Conservation (phyloP, 2,113 vertebrate genomes). For the Platysternon megacephalum region DNA sequence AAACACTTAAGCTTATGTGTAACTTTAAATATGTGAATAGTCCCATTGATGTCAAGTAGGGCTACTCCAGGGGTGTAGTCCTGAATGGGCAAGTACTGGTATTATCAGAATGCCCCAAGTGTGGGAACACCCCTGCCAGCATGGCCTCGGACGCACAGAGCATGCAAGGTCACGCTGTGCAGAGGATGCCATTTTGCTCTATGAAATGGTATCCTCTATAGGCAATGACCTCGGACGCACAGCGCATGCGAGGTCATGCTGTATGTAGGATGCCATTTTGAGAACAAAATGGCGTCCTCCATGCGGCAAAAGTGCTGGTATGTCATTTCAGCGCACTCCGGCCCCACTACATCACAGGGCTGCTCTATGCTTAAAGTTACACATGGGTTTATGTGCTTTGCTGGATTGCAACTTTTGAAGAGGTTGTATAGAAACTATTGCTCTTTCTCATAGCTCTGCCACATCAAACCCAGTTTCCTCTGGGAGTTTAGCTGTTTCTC, state of each 20-base stretch:
- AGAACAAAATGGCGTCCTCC: neutral
- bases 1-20: neutral
- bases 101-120: neutral
- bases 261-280: neutral
- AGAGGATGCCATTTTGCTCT: neutral
- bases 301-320: neutral
- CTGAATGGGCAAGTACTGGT: neutral
- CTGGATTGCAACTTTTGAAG: neutral
- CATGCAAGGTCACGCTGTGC: neutral
- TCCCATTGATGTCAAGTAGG: neutral
- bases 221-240: neutral
- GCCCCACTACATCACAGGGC: neutral
- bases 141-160: neutral
- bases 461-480: neutral
- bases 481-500: neutral
- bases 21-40: neutral
- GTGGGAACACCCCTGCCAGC: neutral
- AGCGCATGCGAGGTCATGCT: neutral
- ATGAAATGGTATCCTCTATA: neutral
- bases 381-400: neutral
- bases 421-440: neutral
- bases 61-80: neutral
- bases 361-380: neutral
- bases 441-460: neutral
- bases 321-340: neutral